Evolutionary conservation across 2,113 vertebrate genomes (phyloP).

Genomic region (Balaeniceps rex): DNA sequence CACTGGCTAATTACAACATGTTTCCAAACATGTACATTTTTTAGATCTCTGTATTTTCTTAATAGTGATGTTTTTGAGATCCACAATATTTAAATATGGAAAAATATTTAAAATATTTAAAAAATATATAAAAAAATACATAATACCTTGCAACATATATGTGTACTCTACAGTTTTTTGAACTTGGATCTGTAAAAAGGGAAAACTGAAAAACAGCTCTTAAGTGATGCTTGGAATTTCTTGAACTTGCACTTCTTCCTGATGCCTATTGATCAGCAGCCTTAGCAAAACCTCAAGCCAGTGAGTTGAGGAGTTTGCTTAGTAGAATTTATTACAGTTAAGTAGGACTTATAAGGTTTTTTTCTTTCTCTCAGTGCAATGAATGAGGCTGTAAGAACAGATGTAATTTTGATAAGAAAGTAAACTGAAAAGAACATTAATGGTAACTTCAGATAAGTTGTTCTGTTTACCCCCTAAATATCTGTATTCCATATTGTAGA

Average conservation of each 20-base stretch:
- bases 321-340: not conserved
- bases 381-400: not conserved
- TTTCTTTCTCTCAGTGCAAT: not conserved
- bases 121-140: not conserved
- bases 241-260: not conserved
- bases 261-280: not conserved
- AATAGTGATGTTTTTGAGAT: not conserved
- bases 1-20: rapidly evolving
- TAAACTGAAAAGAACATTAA: not conserved
- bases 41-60: not conserved
- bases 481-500: not conserved
- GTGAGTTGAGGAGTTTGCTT: not conserved
- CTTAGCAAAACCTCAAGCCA: not conserved
- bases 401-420: not conserved
- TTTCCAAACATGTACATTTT: not conserved
- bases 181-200: not conserved
- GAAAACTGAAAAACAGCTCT: not conserved
- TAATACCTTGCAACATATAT: not conserved
- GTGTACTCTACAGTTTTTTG: not conserved
- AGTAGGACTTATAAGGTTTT: not conserved
- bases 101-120: not conserved
- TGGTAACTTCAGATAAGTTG: not conserved
- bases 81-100: not conserved
- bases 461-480: not conserved
- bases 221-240: not conserved